phyloP scores from a whole-genome alignment of 2,888 invertebrate species.

The Eupithecia abbreviata region DNA sequence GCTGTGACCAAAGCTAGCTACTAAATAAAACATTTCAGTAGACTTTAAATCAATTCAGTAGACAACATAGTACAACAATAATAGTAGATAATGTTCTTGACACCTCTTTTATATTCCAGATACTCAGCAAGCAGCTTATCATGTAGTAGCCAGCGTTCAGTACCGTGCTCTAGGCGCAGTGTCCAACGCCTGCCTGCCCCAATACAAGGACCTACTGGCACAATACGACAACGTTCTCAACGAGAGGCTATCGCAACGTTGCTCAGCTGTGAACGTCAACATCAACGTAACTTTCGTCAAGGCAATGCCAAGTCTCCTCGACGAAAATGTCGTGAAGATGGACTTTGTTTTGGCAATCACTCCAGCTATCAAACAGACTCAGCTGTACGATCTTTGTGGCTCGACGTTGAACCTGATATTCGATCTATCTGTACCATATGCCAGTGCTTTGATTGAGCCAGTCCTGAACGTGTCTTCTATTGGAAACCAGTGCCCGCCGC shows the following conservation, averaged over 20 bases:
- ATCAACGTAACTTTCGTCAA: constrained; percentile 96
- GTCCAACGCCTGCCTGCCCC: constrained; percentile 91
- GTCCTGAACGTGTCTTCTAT: constrained; percentile 94
- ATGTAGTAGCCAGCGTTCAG: constrained; percentile 92
- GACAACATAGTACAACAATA: too few relatives aligned
- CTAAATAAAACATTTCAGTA: neutral
- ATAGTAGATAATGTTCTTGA: neutral
- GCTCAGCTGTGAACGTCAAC: constrained; percentile 96
- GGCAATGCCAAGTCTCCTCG: constrained; percentile 90
- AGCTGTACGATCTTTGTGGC: constrained; percentile 97
- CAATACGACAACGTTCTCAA: constrained; percentile 93
- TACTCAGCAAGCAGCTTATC: constrained; percentile 97
- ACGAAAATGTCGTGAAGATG: constrained; percentile 95
- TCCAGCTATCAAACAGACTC: constrained; percentile 94
- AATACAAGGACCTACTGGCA: constrained; percentile 92
- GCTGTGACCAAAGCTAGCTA: neutral
- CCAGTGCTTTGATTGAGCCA: constrained; percentile 94
- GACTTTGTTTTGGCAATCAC: constrained; percentile 94
- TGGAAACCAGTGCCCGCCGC: constrained; percentile 95
- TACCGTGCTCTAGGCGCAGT: constrained; percentile 96
- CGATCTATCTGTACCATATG: constrained; percentile 96
- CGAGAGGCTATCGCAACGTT: constrained; percentile 92
- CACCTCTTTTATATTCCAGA: constrained; percentile 76
- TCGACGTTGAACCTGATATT: constrained; percentile 96
- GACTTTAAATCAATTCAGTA: neutral